Base-by-base conservation (phyloP, 2,113 vertebrate species). In the Dolichotis patagonum region DNA sequence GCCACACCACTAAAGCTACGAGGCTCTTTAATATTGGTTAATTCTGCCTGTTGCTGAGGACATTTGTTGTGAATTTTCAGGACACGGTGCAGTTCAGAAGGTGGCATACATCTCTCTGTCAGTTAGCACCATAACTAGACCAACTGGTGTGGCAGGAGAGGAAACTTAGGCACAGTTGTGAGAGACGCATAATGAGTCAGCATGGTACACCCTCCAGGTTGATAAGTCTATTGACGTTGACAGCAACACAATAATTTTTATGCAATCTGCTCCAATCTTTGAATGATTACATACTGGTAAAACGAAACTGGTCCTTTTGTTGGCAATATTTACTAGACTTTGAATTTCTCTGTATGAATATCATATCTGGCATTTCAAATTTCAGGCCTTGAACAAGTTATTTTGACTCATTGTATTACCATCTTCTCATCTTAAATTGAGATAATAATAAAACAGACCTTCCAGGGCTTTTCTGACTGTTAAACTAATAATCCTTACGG, bases 361-460 rank as follows among this genome's bases (percentile, higher is more conserved):
- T 92, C 54, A 80, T 73, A 78, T 65, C 75, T 87, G 67, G 28
- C 16, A 58, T 65, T 52, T 86, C 54, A 46, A 73, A 71, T 35
- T 9, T 62, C 24, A 67, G 62, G 14, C 5, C 56, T 83, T 91
- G 2, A 2, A 46, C 17, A 80, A 94, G 38, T 71, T 43, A 43
- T 71, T 86, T 73, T 52, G 82, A 65, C 43, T 95, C 30, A 83
- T 82, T 58, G 3, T 63, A 88, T 35, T 32, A 91, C 41, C 60
- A 4, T 96, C 58, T 96, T 58, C 73, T 46, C 28, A 43, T 30
- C 52, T 88, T 80, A 82, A 96, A 94, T 35, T n/a, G 62, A 86
- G 41, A 93, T 83, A 56, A 35, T 78, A 28, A 88, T 69, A 95
- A 91, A 93, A 19, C 43, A 78, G 3, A 58, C 8, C 9, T 91